These are phyloP conservation scores for Marronus borbonicus DNA, from an alignment of 2,888 invertebrate genomes.

Conservation along the genomic window DNA sequence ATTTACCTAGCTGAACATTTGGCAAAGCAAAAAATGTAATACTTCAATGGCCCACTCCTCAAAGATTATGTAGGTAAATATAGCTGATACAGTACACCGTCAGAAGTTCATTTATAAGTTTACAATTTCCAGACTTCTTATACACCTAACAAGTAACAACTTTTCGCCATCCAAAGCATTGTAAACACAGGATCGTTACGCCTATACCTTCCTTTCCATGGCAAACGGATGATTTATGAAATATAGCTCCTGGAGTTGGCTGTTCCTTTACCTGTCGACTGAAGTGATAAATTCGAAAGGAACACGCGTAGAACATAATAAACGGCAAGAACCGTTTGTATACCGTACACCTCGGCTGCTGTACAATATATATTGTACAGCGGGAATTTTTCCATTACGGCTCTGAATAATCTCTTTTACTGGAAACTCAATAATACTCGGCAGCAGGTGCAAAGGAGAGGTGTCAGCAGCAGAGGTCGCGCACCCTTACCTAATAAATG, in stretches of 20 bases:
- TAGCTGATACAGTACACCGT: no score
- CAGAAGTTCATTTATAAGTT: no score
- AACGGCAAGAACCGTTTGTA: conserved; percentile 20
- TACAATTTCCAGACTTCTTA: no score
- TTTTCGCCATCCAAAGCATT: no score
- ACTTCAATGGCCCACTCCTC: no score
- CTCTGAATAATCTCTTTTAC: conserved; percentile 56
- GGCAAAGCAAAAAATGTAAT: no score
- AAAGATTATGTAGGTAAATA: no score
- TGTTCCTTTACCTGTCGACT: conserved; percentile 15
- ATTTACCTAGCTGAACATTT: no score
- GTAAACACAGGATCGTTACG: not conserved
- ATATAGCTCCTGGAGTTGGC: conserved; percentile 4
- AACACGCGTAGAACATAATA: conserved; percentile 19
- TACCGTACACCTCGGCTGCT: not conserved
- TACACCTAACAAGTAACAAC: no score
- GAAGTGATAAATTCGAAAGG: conserved; percentile 33
- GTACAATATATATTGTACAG: conserved; percentile 5
- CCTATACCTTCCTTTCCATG: not conserved
- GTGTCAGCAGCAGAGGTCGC: conserved; percentile 72
- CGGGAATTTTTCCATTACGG: conserved; percentile 54
- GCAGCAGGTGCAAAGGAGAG: conserved; percentile 73
- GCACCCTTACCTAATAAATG: conserved; percentile 73
- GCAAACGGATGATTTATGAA: conserved; percentile 1
- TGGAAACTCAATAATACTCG: conserved; percentile 71